These are phyloP conservation scores for Hypotaenidia okinawae DNA, from an alignment of 2,797 vertebrate species.

Conservation along the genomic window DNA sequence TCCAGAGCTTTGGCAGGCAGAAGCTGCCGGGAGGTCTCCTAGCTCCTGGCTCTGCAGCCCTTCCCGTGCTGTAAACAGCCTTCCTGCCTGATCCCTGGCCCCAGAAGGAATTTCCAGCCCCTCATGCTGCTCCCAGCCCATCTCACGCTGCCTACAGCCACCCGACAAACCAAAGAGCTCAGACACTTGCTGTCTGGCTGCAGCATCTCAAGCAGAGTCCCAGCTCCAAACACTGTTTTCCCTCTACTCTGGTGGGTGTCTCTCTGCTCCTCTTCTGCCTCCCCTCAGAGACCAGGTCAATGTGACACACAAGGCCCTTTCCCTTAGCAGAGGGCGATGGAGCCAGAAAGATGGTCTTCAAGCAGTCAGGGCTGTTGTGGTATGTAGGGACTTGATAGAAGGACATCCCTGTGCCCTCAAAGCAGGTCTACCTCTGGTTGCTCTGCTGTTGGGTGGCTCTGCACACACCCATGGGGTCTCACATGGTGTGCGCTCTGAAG, in stretches of 20 bases:
- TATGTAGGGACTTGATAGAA: neutral
- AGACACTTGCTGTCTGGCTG: fast-evolving
- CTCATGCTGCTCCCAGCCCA: neutral
- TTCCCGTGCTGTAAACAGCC: neutral
- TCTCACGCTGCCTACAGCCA: neutral
- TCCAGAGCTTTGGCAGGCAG: neutral
- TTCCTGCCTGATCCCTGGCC: neutral
- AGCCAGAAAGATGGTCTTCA: neutral
- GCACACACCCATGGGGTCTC: too few species aligned
- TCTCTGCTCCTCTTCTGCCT: neutral
- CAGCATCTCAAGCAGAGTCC: fast-evolving
- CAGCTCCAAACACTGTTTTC: neutral
- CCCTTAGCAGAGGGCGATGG: neutral
- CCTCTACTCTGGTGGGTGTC: neutral
- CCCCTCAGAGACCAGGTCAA: neutral
- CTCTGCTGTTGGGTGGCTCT: neutral
- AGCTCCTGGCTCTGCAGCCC: neutral
- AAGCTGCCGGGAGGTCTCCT: neutral
- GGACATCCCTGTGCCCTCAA: neutral
- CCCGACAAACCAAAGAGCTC: fast-evolving
- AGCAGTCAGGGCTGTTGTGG: neutral
- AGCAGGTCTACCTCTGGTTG: neutral
- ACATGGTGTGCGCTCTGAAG: fast-evolving
- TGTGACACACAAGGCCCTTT: fast-evolving
- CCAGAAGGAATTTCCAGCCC: neutral